Evolutionary conservation across 2,888 invertebrate genomes (phyloP), one percentile per base, ranked within the genome.

Genomic region (Apoda limacodes): DNA sequence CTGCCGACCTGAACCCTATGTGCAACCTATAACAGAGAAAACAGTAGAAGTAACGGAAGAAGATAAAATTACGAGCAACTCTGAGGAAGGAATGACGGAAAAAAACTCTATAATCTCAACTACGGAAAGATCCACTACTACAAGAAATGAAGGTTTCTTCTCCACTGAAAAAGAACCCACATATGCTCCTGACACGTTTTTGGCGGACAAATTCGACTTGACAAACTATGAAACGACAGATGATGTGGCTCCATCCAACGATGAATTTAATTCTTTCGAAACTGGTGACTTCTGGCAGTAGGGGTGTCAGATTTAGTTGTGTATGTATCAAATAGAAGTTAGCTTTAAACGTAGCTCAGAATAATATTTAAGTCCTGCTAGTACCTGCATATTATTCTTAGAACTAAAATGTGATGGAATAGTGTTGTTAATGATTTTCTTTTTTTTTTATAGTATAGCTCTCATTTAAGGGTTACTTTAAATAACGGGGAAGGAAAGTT

Each of bases 191-290:
- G 78, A 80, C n/a, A 69, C 69, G 0, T 80, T 80, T 37, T 47
- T 80, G 29, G 78, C 80, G 5, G 78, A 78, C 40, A 76, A 62
- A 38, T 66, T 69, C 24, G 71, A 75, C 50, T 32, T 76, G 6
- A 46, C 62, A 0, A 66, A 74, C 39, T 76, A 76, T 32, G 70
- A 64, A 14, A 41, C 59, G 0, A 48, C 50, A 0, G 74, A 71
- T 30, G 65, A 70, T 9, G 53, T 36, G 0, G 40, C 36, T 0
- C 35, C 20, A 20, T 42, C 49, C 3, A 44, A 45, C 7, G 55
- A 62, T 33, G 57, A 59, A 10, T 57, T 55, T 30, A 57, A 55
- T 41, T 70, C 70, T 0, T 64, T 60, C 44, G 70, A 70, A 30
- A 54, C 41, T 24, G 36, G 39, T 6, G 17, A 17, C 5, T 17